Evolutionary conservation across 2,113 vertebrate species (phyloP), one percentile per base, ranked within the genome.

Genomic region (Melanostigma gelatinosum): DNA sequence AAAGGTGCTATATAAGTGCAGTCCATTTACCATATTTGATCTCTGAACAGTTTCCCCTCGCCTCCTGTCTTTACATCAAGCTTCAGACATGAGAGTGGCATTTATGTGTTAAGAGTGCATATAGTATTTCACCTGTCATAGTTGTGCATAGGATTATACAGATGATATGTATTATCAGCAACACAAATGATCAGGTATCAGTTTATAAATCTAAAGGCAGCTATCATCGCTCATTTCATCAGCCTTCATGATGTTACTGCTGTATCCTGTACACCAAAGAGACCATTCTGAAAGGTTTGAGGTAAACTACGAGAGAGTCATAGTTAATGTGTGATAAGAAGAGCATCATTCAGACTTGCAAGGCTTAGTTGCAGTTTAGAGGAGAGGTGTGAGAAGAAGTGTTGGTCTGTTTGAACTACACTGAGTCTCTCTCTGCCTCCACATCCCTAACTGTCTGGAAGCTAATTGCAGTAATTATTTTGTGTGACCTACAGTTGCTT

Each of bases 391-490:
- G 22, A 27, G 42, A 57, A 20, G 52, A 75, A 62, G 15, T 68
- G 68, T 20, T 22, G 10, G 54, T 46, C 16, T 24, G 22, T 67
- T 22, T 42, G 20, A 75, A 38, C 29, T 16, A 2, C 64, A 48
- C 38, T 44, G 4, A 66, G 55, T 65, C 68, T 69, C 62, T 79
- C 65, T 62, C 34, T 27, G 46, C 27, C 29, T 50, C 85, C 80
- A 42, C 86, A 61, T 80, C 77, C 63, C 68, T 29, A 75, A 78
- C 85, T 88, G 62, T 83, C 63, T 90, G 74, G 58, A 70, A 85
- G 75, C 78, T 79, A 85, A 90, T 91, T 91, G 89, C 76, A 79
- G 73, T 84, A 88, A 91, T 91, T 91, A 88, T 88, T 87, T 89
- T 82, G 82, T 79, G 82, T 85, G 86, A 89, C 80, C 84, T 84